A percentile compares a stretch with the other conserved stretches of the same genome.
Conservation (phyloP, 2,888 invertebrate genomes). For the Apeira syringaria region DNA sequence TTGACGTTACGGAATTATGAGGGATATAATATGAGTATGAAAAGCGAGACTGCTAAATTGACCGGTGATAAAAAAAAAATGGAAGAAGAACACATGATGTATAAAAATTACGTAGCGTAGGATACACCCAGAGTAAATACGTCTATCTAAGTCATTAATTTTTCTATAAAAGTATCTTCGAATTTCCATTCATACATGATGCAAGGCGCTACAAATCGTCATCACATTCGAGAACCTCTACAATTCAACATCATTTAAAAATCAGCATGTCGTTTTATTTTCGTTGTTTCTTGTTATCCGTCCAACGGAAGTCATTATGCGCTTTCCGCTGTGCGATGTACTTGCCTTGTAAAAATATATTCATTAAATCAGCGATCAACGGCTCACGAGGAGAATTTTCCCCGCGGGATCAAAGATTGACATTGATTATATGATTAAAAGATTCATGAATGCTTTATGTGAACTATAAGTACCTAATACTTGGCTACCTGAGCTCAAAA, state of each 20-base stretch:
- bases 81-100: too few species aligned
- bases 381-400: conserved; percentile 49
- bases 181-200: neutral
- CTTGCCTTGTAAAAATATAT: conserved; percentile 73
- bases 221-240: conserved; percentile 33
- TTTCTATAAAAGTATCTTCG: too few species aligned
- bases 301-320: conserved; percentile 79
- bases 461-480: neutral
- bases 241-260: conserved; percentile 35
- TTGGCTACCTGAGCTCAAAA: neutral
- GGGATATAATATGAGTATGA: too few species aligned
- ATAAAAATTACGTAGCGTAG: too few species aligned
- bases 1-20: too few species aligned
- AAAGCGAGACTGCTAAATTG: too few species aligned
- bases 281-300: conserved; percentile 67
- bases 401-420: conserved; percentile 45
- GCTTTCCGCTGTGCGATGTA: conserved; percentile 71
- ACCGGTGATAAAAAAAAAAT: too few species aligned
- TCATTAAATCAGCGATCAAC: conserved; percentile 72
- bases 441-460: conserved; percentile 1
- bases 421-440: conserved; percentile 40
- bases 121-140: too few species aligned
- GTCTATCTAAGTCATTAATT: too few species aligned
- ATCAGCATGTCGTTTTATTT: conserved; percentile 59
- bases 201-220: conserved; percentile 13